These are phyloP conservation scores for Platycheirus albimanus DNA, from an alignment of 2,888 invertebrate genomes.

Conservation along the genomic window DNA sequence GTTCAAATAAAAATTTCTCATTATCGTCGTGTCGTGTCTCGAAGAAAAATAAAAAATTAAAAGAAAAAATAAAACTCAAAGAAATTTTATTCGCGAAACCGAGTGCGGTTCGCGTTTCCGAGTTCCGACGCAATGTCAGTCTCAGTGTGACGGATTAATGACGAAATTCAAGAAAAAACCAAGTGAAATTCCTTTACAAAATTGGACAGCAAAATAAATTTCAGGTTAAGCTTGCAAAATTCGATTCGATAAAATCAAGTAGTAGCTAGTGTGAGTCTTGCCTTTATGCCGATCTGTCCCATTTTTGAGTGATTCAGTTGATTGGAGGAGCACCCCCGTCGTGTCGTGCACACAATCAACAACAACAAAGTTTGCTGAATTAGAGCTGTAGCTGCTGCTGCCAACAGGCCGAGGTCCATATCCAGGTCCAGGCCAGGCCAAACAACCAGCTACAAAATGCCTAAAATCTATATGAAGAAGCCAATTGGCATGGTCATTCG, in stretches of 20 bases:
- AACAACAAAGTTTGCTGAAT: not conserved
- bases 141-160: slow-evolving; percentile 58
- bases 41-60: not conserved
- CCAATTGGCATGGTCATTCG: slow-evolving; percentile 94
- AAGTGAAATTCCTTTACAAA: slow-evolving; percentile 27
- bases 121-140: slow-evolving; percentile 59
- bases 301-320: slow-evolving; percentile 44
- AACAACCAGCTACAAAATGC: slow-evolving; percentile 77
- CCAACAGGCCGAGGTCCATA: no score
- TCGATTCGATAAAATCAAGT: not conserved
- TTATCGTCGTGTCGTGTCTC: no score
- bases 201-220: slow-evolving; percentile 14
- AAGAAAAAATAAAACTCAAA: slow-evolving; percentile 1
- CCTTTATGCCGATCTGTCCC: slow-evolving; percentile 55
- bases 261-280: slow-evolving; percentile 10
- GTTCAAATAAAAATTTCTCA: not conserved
- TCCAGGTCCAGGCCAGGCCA: slow-evolving; percentile 32
- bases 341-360: slow-evolving; percentile 36
- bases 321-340: slow-evolving; percentile 53
- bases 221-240: not conserved
- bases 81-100: slow-evolving; percentile 57
- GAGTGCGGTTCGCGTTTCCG: slow-evolving; percentile 50
- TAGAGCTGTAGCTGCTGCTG: not conserved
- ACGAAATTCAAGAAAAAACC: slow-evolving; percentile 51
- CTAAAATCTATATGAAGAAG: slow-evolving; percentile 84